Evolutionary conservation across 2,888 invertebrate species (phyloP).

Genomic region (Alcis repandata): DNA sequence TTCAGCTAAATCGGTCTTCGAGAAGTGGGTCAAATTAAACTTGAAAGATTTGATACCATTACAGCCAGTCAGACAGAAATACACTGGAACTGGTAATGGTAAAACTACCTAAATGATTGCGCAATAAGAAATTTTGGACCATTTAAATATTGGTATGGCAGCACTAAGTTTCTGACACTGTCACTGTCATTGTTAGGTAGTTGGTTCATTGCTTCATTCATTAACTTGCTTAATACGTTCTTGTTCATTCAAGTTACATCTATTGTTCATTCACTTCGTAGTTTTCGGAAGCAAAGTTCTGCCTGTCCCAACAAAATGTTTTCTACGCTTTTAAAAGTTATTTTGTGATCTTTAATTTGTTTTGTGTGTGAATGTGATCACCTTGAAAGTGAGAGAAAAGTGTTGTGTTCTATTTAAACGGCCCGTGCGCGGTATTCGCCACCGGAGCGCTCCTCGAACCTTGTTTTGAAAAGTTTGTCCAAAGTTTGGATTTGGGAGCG

Average conservation of each 20-base stretch:
- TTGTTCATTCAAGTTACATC: neutral
- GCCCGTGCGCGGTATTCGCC: conserved; percentile 6
- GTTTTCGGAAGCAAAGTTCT: conserved; percentile 19
- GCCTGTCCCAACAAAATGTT: conserved; percentile 21
- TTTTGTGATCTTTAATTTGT: conserved; percentile 2
- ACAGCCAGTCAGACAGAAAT: no score
- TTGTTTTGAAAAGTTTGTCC: conserved; percentile 67
- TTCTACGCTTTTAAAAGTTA: conserved; percentile 26
- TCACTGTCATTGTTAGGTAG: neutral
- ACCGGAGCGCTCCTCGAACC: conserved; percentile 25
- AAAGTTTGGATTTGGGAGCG: conserved; percentile 70
- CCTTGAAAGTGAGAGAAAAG: conserved; percentile 12
- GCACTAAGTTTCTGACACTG: neutral
- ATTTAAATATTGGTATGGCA: no score
- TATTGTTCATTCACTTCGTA: conserved; percentile 9
- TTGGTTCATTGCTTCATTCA: conserved; percentile 1
- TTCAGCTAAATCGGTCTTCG: no score
- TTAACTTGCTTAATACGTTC: neutral
- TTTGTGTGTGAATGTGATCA: conserved; percentile 16
- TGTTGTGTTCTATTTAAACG: conserved; percentile 10
- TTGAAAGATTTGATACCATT: no score
- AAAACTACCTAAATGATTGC: no score
- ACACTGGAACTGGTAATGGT: no score
- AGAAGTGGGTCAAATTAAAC: no score
- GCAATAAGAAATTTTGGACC: no score